Evolutionary conservation across 35 echinoderm and acorn worm genomes (phyloP), one percentile per base, ranked within the genome.

Genomic region (Acanthaster planci): DNA sequence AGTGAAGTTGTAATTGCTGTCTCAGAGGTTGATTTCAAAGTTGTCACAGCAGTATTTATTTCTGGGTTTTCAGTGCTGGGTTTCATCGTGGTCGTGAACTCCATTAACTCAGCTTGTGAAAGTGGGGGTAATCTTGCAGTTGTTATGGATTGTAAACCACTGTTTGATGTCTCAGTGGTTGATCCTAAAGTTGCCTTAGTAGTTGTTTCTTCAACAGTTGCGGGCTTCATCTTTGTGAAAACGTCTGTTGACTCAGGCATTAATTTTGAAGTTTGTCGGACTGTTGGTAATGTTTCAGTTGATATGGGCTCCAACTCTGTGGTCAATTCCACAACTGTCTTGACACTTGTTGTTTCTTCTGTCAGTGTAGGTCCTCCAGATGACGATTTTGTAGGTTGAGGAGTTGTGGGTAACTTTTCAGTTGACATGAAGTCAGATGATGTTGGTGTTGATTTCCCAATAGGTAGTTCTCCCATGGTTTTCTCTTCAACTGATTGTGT

Each of bases 271-370:
- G 7, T 32, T 37, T 5, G 7, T 84, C 38, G 18, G 0, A 67
- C 57, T 23, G 77, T 39, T 57, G 86, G 80, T 17, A 38, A 32
- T 44, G n/a, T 8, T 35, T 51, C 38, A 14, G 85, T 87, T 52
- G 77, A 29, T 55, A 77, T 87, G 8, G 76, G 5, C 30, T 60
- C 50, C 40, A 7, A 16, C 7, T n/a, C 3, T 12, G 75, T 77
- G 18, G 67, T 76, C 30, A 29, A 27, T 0, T 36, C 1, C 1
- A 27, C 34, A 76, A 10, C 22, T 57, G 12, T 14, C 22, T 12
- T 14, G 22, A 57, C 12, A 57, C 12, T n/a, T n/a, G n/a, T 12
- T 14, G 55, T 14, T 14, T 14, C 12, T 12, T 10, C 21, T 26
- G 9, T 29, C 16, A 26, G 16, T 22, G 34, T 22, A 21, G 21